Percentiles rank a stretch among this genome's conserved stretches.
phyloP scores from a whole-genome alignment of 2,113 vertebrate genomes.

The Podarcis cretensis region DNA sequence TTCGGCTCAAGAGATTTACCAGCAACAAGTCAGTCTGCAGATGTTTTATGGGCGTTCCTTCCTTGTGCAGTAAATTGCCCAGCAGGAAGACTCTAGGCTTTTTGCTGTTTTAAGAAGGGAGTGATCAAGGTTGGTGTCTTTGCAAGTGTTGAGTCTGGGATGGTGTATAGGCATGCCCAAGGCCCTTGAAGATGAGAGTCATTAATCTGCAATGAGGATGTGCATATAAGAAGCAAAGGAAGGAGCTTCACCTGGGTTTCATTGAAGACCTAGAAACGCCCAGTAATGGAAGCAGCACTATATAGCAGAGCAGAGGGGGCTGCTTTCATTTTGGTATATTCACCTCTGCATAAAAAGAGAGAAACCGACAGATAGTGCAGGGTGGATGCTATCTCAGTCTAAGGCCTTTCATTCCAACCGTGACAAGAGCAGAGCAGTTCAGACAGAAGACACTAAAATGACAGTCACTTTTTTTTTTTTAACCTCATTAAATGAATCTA shows the following conservation, averaged over 20 bases:
- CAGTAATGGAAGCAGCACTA: constrained; percentile 40
- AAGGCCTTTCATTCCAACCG: neutral
- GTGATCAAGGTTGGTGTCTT: neutral
- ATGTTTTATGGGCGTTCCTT: neutral
- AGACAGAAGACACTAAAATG: neutral
- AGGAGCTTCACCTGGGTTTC: neutral
- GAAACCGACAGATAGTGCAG: neutral
- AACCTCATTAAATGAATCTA: neutral
- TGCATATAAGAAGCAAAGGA: neutral
- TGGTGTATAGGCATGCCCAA: neutral
- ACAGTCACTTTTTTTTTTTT: constrained; percentile 26
- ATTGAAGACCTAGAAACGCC: neutral
- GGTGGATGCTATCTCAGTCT: constrained; percentile 17
- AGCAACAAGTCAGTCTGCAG: neutral
- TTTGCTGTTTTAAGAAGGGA: neutral
- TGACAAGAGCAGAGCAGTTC: constrained; percentile 48
- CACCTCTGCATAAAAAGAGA: neutral
- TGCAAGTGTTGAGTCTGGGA: neutral
- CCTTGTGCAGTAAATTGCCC: neutral
- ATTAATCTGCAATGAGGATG: neutral
- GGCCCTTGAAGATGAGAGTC: neutral
- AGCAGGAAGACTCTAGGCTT: neutral
- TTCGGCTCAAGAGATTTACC: neutral
- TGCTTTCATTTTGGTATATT: constrained; percentile 44
- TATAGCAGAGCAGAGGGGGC: neutral